phyloP scores from a whole-genome alignment of 2,797 vertebrate species.

The Hoplostethus mediterraneus region DNA sequence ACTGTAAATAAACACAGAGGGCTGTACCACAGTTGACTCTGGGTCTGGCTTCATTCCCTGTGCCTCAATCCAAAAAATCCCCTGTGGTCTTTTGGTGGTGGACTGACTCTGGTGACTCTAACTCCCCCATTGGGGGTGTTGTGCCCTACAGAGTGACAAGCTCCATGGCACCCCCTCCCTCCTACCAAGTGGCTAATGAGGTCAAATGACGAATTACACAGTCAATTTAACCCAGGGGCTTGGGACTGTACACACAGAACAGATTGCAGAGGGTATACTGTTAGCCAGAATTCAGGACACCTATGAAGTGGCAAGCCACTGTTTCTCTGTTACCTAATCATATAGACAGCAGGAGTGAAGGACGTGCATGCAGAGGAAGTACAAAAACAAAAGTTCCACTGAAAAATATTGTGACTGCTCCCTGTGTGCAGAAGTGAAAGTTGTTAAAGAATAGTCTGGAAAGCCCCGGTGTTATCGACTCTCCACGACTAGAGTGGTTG shows the following conservation, averaged over 20 bases:
- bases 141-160: slow-evolving; percentile 65
- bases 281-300: slow-evolving; percentile 62
- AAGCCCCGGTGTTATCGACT: not conserved
- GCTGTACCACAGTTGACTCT: not conserved
- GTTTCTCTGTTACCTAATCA: slow-evolving; percentile 31
- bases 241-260: slow-evolving; percentile 51
- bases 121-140: slow-evolving; percentile 52
- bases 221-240: slow-evolving; percentile 71
- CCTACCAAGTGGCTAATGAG: slow-evolving; percentile 79
- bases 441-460: not conserved
- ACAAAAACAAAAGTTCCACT: slow-evolving; percentile 34
- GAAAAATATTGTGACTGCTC: slow-evolving; percentile 8
- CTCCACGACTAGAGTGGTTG: slow-evolving; percentile 37
- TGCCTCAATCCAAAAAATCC: slow-evolving; percentile 18
- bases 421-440: slow-evolving; percentile 20
- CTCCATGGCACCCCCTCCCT: slow-evolving; percentile 28
- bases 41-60: slow-evolving; percentile 23
- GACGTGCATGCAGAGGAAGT: slow-evolving; percentile 25
- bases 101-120: slow-evolving; percentile 36
- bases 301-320: slow-evolving; percentile 45
- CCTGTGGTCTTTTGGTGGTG: slow-evolving; percentile 21
- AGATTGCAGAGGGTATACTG: slow-evolving; percentile 60
- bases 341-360: slow-evolving; percentile 9
- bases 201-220: slow-evolving; percentile 80
- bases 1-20: slow-evolving; percentile 28